Conservation (phyloP, 2,797 vertebrate genomes). For the Leuciscus waleckii region DNA sequence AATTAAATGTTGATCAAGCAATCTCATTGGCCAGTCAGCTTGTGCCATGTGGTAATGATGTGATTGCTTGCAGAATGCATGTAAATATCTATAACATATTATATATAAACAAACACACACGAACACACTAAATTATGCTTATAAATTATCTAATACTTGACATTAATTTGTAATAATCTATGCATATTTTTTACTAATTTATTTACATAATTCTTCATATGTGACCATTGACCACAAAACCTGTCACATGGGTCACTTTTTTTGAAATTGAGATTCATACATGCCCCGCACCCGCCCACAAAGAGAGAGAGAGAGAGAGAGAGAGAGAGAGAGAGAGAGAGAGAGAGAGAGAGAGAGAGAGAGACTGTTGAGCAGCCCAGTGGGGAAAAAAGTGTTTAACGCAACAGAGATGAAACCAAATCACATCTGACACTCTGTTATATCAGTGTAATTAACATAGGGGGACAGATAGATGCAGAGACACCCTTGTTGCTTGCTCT, state of each 20-base stretch:
- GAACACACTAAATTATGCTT: too few species aligned
- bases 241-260: too few species aligned
- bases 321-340: slow-evolving; percentile 45
- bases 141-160: too few species aligned
- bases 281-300: too few species aligned
- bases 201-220: too few species aligned
- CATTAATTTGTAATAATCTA: too few species aligned
- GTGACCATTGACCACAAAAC: too few species aligned
- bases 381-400: slow-evolving; percentile 57
- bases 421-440: slow-evolving; percentile 64
- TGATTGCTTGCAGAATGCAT: background rate
- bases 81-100: background rate
- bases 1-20: background rate
- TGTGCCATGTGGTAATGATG: background rate
- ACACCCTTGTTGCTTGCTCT: slow-evolving; percentile 61
- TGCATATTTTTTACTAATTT: too few species aligned
- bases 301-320: slow-evolving; percentile 12
- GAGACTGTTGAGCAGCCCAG: slow-evolving; percentile 26
- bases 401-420: slow-evolving; percentile 67
- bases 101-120: too few species aligned
- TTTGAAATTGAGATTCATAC: too few species aligned
- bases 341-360: slow-evolving; percentile 29
- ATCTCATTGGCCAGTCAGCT: background rate
- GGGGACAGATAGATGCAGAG: slow-evolving; percentile 46
- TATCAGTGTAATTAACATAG: slow-evolving; percentile 66